phyloP scores from a whole-genome alignment of 92 coral and sea anemone genomes.

The Meandrina meandrites region DNA sequence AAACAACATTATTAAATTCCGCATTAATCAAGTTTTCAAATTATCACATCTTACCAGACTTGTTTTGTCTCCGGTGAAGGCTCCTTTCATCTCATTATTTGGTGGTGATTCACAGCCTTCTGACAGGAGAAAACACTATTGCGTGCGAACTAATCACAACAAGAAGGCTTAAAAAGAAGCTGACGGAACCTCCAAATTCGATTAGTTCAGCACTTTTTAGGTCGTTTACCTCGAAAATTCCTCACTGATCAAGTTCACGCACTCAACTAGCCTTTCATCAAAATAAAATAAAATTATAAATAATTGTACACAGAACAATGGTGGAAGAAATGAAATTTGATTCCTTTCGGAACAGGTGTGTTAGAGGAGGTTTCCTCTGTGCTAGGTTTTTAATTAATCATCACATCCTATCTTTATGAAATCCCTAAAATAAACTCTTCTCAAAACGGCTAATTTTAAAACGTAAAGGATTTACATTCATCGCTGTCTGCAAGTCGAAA shows the following conservation, averaged over 20 bases:
- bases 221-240: neutral
- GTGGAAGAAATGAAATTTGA: conserved; percentile 14
- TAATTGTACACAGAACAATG: neutral
- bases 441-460: neutral
- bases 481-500: neutral
- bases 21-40: neutral
- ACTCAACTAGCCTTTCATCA: neutral
- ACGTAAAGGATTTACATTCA: neutral
- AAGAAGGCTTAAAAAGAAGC: neutral
- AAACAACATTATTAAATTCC: neutral
- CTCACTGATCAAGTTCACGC: neutral
- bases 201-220: neutral
- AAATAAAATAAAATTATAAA: neutral
- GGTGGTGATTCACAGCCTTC: neutral
- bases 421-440: neutral
- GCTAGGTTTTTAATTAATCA: neutral
- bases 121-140: neutral
- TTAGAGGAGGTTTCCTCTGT: neutral
- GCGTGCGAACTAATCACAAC: neutral
- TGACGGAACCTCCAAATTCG: neutral
- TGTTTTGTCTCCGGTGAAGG: neutral
- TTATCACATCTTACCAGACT: neutral
- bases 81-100: neutral
- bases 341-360: conserved; percentile 38
- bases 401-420: neutral